Base-by-base conservation (phyloP, 2,797 vertebrate species). In the Sebastes steindachneri region DNA sequence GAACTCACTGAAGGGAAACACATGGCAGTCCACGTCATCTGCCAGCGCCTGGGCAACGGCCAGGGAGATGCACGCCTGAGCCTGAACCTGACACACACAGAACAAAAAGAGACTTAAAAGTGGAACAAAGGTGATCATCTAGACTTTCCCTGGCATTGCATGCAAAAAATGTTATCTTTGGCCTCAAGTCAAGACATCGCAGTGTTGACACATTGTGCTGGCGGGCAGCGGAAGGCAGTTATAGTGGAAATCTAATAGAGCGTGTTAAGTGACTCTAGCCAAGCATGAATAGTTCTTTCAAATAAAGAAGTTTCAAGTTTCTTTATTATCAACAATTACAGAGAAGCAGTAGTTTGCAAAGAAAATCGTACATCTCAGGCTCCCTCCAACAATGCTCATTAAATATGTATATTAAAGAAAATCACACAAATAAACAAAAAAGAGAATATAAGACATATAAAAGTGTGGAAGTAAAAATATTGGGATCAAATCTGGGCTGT, bases 1-100 rank as follows among this genome's bases (percentile, higher is more conserved):
- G 1, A 98, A 98, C 28, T 95, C 93, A 64, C 91, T 93, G 86
- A 97, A 97, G 11, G 97, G 95, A 33, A 97, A 96, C 23, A 96
- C 90, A 0, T 97, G 96, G 78, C 97, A 98, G 90, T 97, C 96
- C 0, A 97, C 89, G 0, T 97, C 96, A 0, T 93, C 93, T 1
- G 97, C 96, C 80, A 98, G 83, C 0, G 77, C 86, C 85, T 91
- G 90, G 11, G 97, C 97, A 19, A 95, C 92, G 3, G 89, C 83
- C 77, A 98, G 94, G 15, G 97, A 97, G 3, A 75, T 89, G 11
- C 80, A 33, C 6, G 94, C 88, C 83, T 97, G 94, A 2, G 71
- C 78, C 74, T 96, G 94, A n/a, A 97, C 95, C 97, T 98, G 91
- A 26, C 4, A 51, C 3, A 53, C 15, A 53, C 12, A 62, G 2